A percentile compares a stretch with the other conserved stretches of the same genome.
Conservation (phyloP, 2,797 vertebrate species). For the Arremon brunneinucha region DNA sequence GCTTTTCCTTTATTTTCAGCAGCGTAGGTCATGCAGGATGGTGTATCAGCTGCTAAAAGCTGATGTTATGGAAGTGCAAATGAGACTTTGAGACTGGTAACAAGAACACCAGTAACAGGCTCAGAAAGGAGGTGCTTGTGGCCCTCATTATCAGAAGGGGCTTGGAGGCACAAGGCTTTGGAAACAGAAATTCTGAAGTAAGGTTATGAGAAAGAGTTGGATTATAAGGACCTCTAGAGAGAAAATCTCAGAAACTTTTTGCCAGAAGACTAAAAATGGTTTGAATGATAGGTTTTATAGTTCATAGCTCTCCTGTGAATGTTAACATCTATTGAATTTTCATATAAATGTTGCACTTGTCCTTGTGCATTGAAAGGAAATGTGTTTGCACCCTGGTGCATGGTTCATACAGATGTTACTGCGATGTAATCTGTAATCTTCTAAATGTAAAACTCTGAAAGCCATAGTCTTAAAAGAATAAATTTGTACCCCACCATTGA, state of each 20-base stretch:
- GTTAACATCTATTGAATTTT: constrained; percentile 2
- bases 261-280: not conserved
- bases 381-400: constrained; percentile 27
- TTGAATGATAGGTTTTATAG: not conserved
- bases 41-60: not conserved
- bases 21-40: not conserved
- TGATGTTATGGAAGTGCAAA: not conserved
- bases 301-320: not conserved
- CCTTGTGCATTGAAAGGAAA: constrained; percentile 12
- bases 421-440: constrained; percentile 6
- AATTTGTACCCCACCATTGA: not conserved
- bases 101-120: not conserved
- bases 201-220: not conserved
- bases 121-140: not conserved
- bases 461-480: constrained; percentile 19
- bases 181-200: not conserved
- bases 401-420: not conserved
- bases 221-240: not conserved
- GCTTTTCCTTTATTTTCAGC: not conserved
- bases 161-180: not conserved
- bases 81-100: not conserved
- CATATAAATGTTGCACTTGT: constrained; percentile 17
- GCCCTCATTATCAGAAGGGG: not conserved
- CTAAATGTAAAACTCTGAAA: constrained; percentile 39
- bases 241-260: not conserved